phyloP scores from a whole-genome alignment of 2,797 vertebrate species.

The Potorous gilbertii region DNA sequence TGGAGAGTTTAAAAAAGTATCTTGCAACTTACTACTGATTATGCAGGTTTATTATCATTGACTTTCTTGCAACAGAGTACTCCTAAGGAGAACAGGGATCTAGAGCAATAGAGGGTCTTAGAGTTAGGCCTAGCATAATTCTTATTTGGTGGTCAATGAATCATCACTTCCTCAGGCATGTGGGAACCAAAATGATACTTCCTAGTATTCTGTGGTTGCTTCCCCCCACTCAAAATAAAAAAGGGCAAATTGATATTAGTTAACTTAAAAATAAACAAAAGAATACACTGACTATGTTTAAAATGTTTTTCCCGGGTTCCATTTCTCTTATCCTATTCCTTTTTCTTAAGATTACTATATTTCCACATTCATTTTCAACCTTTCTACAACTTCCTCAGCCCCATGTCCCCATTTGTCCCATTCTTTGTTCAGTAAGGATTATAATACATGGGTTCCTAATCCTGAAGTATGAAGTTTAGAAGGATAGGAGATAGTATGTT shows the following conservation, averaged over 20 bases:
- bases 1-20: conserved; percentile 54
- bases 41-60: conserved; percentile 44
- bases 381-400: not conserved
- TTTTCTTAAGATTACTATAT: not conserved
- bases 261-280: not conserved
- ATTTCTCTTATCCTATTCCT: not conserved
- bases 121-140: not conserved
- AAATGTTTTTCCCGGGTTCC: not conserved
- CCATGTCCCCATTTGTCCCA: too few species aligned
- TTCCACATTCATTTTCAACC: not conserved
- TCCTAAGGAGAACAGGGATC: not conserved
- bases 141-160: not conserved
- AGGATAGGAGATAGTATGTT: not conserved
- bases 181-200: not conserved
- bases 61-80: conserved; percentile 35
- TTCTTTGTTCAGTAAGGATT: too few species aligned
- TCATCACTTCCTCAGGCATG: not conserved
- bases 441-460: not conserved
- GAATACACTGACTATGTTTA: not conserved
- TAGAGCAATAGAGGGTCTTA: not conserved
- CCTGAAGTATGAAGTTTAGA: not conserved
- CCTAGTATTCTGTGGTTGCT: not conserved
- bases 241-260: not conserved
- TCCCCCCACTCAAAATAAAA: not conserved
- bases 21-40: conserved; percentile 1